A percentile compares a stretch with the other conserved stretches of the same genome.
phyloP scores from a whole-genome alignment of 2,797 vertebrate genomes.

The Eulemur coronatus region DNA sequence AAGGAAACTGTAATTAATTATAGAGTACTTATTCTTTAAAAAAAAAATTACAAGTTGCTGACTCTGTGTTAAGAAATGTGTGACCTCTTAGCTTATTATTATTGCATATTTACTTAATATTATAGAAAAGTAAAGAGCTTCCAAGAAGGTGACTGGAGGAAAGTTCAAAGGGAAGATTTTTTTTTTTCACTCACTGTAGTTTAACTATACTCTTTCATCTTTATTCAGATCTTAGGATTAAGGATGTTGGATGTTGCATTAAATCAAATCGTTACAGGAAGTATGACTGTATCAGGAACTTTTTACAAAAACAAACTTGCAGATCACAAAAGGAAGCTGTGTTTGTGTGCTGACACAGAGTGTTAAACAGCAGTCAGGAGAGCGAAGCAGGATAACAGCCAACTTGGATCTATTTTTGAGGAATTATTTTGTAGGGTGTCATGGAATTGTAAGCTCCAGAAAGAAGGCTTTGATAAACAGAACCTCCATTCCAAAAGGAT shows the following conservation, averaged over 20 bases:
- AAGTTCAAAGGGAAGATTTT: neutral
- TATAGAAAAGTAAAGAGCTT: neutral
- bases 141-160: neutral
- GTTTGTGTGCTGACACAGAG: slow-evolving; percentile 15
- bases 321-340: slow-evolving; percentile 65
- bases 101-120: neutral
- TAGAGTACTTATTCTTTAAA: neutral
- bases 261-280: slow-evolving; percentile 64
- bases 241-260: slow-evolving; percentile 64
- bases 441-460: slow-evolving; percentile 69
- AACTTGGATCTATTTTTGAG: slow-evolving; percentile 72
- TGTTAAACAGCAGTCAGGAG: neutral
- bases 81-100: neutral
- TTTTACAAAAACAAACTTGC: slow-evolving; percentile 71
- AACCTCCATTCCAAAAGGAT: slow-evolving; percentile 9
- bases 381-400: slow-evolving; percentile 44
- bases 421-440: slow-evolving; percentile 59
- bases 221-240: neutral
- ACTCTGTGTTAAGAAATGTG: neutral
- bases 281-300: slow-evolving; percentile 59
- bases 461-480: slow-evolving; percentile 59
- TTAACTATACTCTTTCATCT: slow-evolving; percentile 2
- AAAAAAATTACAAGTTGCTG: neutral
- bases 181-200: neutral
- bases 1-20: neutral